A percentile compares a stretch with the other conserved stretches of the same genome.
Conservation (phyloP, 1,140 invertebrate species). For the Bombus pyrosoma region DNA sequence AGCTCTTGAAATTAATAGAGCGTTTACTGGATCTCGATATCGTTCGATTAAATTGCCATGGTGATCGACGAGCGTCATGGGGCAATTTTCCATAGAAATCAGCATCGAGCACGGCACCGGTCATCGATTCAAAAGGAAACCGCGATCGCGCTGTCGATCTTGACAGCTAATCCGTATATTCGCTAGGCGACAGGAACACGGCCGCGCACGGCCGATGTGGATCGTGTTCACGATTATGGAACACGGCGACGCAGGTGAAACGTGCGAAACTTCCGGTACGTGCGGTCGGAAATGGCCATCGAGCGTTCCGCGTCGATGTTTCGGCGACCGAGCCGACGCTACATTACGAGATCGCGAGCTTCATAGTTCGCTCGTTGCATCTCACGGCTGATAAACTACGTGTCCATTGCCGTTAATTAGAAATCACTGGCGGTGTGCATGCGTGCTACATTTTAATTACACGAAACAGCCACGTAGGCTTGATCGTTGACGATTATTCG, state of each 20-base stretch:
- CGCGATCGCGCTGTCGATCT: constrained; percentile 30
- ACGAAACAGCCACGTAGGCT: background rate
- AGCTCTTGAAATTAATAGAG: background rate
- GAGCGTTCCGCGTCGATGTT: constrained; percentile 44
- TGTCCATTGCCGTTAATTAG: constrained; percentile 28
- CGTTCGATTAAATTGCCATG: background rate
- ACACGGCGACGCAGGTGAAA: constrained; percentile 45
- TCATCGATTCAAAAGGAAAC: constrained; percentile 31
- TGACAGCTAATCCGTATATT: constrained; percentile 31
- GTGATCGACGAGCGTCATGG: background rate
- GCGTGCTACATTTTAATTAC: constrained; percentile 28
- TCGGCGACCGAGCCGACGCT: background rate
- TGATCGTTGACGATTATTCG: background rate
- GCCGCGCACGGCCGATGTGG: background rate
- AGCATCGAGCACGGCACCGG: background rate
- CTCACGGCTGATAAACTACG: constrained; percentile 43
- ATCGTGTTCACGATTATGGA: constrained; percentile 47
- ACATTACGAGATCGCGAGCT: background rate
- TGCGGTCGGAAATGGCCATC: constrained; percentile 49
- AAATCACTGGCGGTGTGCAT: constrained; percentile 11
- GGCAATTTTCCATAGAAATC: constrained; percentile 39
- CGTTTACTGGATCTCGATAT: background rate
- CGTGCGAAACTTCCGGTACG: constrained; percentile 50
- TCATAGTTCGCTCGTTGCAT: constrained; percentile 23
- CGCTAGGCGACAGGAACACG: constrained; percentile 2